Conservation (phyloP, 2,113 vertebrate genomes). For the Maccullochella peelii region DNA sequence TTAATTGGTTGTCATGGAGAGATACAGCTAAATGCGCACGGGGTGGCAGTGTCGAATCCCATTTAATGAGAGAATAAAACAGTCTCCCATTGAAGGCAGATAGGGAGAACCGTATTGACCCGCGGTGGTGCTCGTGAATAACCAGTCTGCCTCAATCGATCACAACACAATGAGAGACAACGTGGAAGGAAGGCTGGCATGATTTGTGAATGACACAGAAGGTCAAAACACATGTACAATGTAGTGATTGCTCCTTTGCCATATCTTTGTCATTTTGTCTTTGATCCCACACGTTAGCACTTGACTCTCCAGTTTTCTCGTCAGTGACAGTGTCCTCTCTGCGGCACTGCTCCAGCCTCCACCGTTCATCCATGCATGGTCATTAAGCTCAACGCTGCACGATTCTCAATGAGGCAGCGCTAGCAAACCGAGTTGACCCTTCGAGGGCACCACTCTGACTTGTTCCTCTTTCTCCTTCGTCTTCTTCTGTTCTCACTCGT, state of each 20-base stretch:
- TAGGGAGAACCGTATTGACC: conserved; percentile 78
- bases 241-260: conserved; percentile 15
- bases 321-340: conserved; percentile 39
- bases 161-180: conserved; percentile 75
- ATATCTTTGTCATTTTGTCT: conserved; percentile 41
- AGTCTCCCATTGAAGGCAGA: conserved; percentile 75
- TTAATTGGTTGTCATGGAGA: conserved; percentile 82
- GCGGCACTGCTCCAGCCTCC: conserved; percentile 30
- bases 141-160: conserved; percentile 79
- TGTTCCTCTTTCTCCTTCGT: conserved; percentile 60
- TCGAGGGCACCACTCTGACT: conserved; percentile 70
- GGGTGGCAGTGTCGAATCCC: conserved; percentile 72
- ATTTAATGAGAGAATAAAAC: conserved; percentile 81
- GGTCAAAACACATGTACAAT: conserved; percentile 67
- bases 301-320: conserved; percentile 23
- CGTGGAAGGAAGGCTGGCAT: conserved; percentile 52
- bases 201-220: conserved; percentile 78
- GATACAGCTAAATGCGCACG: conserved; percentile 72
- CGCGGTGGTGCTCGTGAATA: conserved; percentile 76
- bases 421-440: conserved; percentile 65
- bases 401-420: conserved; percentile 74
- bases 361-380: conserved; percentile 60
- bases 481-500: conserved; percentile 66
- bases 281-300: conserved; percentile 23
- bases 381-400: conserved; percentile 69